These are phyloP conservation scores for Pristiophorus japonicus DNA, from an alignment of 2,113 vertebrate genomes.

Conservation along the genomic window DNA sequence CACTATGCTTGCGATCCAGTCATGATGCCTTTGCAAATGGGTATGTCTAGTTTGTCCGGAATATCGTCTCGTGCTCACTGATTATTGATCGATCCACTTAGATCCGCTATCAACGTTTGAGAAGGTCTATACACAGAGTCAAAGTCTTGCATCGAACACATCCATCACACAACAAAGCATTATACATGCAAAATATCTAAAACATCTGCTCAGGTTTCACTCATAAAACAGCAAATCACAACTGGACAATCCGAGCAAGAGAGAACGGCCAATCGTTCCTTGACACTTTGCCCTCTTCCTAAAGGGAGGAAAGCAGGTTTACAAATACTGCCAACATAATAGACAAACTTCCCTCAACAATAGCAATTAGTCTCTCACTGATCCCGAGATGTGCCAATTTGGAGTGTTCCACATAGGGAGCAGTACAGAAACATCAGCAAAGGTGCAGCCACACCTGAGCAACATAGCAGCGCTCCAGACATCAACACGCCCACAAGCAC, in stretches of 20 bases:
- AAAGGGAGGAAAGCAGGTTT: background rate
- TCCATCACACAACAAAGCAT: background rate
- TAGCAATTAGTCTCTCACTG: too few relatives aligned
- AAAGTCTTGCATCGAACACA: background rate
- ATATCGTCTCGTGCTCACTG: too few relatives aligned
- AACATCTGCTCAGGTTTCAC: background rate
- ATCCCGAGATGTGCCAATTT: background rate
- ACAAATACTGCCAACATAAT: background rate
- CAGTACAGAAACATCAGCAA: background rate
- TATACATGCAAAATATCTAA: background rate
- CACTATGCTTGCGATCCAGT: background rate
- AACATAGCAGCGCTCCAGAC: too few relatives aligned
- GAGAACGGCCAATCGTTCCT: background rate
- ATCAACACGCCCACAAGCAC: background rate
- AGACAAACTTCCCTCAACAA: too few relatives aligned
- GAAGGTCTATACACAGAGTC: background rate
- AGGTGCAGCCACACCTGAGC: background rate
- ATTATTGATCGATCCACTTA: too few relatives aligned
- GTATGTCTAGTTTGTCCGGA: too few relatives aligned
- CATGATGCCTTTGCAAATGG: background rate
- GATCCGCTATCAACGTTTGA: background rate
- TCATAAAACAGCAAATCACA: background rate
- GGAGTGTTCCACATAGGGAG: background rate
- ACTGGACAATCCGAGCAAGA: background rate
- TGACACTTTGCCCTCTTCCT: background rate